Percentiles rank a stretch among this genome's conserved stretches.
Conservation (phyloP, 2,797 vertebrate species). For the Pseudochromis fuscus region DNA sequence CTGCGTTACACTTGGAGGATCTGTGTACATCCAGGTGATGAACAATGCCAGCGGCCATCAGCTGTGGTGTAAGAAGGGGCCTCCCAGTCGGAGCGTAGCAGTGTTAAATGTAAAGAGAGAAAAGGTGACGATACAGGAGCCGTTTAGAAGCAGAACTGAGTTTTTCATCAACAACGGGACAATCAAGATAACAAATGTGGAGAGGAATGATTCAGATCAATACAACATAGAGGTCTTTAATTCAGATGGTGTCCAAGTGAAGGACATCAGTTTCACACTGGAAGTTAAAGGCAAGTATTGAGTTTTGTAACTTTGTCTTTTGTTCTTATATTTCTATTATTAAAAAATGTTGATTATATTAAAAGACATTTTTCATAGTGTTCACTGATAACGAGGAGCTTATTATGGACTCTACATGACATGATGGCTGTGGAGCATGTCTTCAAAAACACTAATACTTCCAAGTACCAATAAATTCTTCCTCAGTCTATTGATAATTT, state of each 20-base stretch:
- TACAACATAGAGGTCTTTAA: slow-evolving; percentile 32
- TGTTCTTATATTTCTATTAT: too few species aligned
- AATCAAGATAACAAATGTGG: slow-evolving; percentile 48
- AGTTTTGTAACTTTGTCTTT: background rate
- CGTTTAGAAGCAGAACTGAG: slow-evolving; percentile 17
- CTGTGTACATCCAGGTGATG: slow-evolving; percentile 62
- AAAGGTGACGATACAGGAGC: background rate
- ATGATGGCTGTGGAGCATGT: background rate
- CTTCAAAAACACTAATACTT: background rate
- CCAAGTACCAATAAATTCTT: background rate
- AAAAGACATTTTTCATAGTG: background rate
- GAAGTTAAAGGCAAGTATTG: slow-evolving; percentile 62
- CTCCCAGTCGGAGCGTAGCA: accelerated
- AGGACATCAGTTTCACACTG: background rate
- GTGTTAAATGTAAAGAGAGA: slow-evolving; percentile 48
- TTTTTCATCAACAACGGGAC: slow-evolving; percentile 61
- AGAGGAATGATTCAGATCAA: slow-evolving; percentile 51
- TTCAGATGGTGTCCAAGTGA: accelerated
- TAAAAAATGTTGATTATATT: background rate
- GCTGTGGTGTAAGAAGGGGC: slow-evolving; percentile 26
- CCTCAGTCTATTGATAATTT: background rate
- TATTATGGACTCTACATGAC: too few species aligned
- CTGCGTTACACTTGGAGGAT: slow-evolving; percentile 30
- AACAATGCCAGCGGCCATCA: slow-evolving; percentile 4
- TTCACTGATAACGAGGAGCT: too few species aligned